These are phyloP conservation scores for Synanthedon tipuliformis DNA, from an alignment of 2,888 invertebrate species.

Conservation along the genomic window DNA sequence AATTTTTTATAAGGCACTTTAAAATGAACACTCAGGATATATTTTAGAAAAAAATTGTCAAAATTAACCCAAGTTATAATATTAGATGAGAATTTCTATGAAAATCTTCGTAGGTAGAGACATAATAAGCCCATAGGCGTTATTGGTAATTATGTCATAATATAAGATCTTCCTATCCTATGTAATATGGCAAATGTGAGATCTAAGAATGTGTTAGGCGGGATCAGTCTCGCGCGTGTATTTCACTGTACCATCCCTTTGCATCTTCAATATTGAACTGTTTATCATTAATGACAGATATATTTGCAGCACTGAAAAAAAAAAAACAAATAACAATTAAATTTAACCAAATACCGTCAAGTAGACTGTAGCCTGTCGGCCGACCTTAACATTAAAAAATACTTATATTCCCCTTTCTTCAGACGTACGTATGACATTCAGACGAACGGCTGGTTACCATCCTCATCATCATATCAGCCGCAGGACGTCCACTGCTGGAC, in stretches of 20 bases:
- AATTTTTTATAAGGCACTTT: too few species aligned
- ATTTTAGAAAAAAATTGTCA: background rate
- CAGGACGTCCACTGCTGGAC: too few species aligned
- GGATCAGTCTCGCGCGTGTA: slow-evolving; percentile 46
- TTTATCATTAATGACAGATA: slow-evolving; percentile 57
- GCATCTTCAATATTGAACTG: slow-evolving; percentile 62
- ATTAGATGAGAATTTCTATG: background rate
- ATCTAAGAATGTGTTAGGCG: slow-evolving; percentile 15
- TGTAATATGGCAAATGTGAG: slow-evolving; percentile 1
- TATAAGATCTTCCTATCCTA: too few species aligned
- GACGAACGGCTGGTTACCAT: too few species aligned
- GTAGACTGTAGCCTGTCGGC: too few species aligned
- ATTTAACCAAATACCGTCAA: too few species aligned
- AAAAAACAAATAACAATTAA: background rate
- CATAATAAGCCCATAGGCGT: background rate
- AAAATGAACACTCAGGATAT: background rate
- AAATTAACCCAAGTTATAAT: background rate
- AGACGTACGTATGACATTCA: background rate
- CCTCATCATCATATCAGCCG: too few species aligned
- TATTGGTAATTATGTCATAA: background rate
- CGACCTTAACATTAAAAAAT: too few species aligned
- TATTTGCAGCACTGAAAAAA: slow-evolving; percentile 52
- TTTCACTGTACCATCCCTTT: slow-evolving; percentile 53
- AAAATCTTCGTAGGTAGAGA: background rate
- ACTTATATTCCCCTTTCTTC: too few species aligned